These are phyloP conservation scores for Myiopsitta monachus DNA, from an alignment of 2,113 vertebrate species.

Conservation along the genomic window DNA sequence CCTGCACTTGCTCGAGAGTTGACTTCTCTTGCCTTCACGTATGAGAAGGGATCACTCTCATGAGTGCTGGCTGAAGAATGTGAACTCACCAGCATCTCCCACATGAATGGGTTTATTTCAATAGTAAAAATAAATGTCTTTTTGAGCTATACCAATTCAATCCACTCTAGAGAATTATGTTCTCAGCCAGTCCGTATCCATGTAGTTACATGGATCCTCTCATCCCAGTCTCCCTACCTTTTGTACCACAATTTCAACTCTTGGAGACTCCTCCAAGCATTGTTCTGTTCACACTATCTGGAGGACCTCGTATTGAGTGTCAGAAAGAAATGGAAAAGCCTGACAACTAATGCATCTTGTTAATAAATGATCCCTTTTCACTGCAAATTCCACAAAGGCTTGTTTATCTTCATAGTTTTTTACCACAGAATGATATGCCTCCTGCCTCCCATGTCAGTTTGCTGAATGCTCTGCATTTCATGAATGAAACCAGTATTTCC, in stretches of 20 bases:
- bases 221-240: not conserved
- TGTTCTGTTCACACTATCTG: not conserved
- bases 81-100: not conserved
- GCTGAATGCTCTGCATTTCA: not conserved
- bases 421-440: not conserved
- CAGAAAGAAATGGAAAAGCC: not conserved
- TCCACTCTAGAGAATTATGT: not conserved
- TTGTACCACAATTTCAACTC: not conserved
- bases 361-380: not conserved
- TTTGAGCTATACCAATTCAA: not conserved
- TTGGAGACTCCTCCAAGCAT: not conserved
- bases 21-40: not conserved
- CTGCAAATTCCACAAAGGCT: not conserved
- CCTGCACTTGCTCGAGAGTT: not conserved
- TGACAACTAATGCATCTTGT: not conserved
- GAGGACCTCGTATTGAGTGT: not conserved
- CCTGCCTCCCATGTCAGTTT: not conserved
- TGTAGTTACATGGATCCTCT: not conserved
- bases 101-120: not conserved
- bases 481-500: conserved; percentile 11
- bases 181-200: not conserved
- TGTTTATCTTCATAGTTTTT: conserved; percentile 6
- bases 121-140: not conserved
- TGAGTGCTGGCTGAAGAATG: not conserved
- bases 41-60: not conserved